Base-by-base conservation (phyloP, 2,113 vertebrate species). In the Rutilus rutilus region DNA sequence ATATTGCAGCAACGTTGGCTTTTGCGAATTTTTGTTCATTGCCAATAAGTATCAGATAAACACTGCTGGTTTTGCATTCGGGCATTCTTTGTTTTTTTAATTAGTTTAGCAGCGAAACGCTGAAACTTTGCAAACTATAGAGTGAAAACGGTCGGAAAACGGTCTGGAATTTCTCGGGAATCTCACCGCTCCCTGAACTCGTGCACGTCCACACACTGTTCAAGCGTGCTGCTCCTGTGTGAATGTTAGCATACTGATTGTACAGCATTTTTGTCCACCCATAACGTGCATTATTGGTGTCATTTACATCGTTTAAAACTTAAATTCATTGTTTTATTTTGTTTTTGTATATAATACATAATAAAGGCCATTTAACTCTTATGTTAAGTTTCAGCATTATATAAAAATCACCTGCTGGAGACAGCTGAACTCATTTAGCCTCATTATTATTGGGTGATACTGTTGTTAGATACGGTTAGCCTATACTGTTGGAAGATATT, bases 161-260 rank as follows among this genome's bases (percentile, higher is more conserved):
- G n/a, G 25, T 12, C 10, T 27, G 39, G 78, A 47, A 64, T 80
- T 80, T 47, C 36, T 80, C n/a, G 2, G 78, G 59, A 80, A 80
- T 64, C n/a, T 80, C 15, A 25, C 23, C 78, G 36, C 78, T 80
- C 59, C 78, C 59, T 65, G 30, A 47, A 27, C 59, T 47, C 78
- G 4, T 80, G 78, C 78, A 80, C 59, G 78, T 80, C 59, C 59
- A 17, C 76, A 36, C 19, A 57, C 57, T 23, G 57, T n/a, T 6
- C 21, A 1, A 79, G 17, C 27, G 2, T 79, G 36, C 17, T 12
- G 64, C 36, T 42, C 36, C 69, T n/a, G 1, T 45, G 1, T 25
- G 4, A 74, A 25, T 25, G 71, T 45, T n/a, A 52, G 1, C 9
- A 19, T 60, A 50, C 12, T 50, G n/a, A 50, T 21, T 39, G 52